Evolutionary conservation across 2,888 invertebrate species (phyloP), one percentile per base, ranked within the genome.

Genomic region (Eugnorisma glareosa): DNA sequence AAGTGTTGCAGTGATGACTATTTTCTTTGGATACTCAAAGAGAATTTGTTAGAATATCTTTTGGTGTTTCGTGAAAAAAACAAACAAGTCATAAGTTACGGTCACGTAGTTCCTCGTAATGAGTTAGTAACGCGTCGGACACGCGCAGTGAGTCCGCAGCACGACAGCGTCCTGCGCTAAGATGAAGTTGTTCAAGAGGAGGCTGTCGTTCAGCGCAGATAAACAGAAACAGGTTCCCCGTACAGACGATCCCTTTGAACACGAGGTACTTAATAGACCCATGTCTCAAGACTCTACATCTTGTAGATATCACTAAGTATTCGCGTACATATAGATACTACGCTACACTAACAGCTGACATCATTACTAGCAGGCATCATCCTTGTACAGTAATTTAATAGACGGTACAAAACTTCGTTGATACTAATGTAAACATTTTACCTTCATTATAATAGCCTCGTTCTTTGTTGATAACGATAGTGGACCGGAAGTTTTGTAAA

Each of bases 181-280:
- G 93, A 96, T 96, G 96, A 96, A 96, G 94, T 93, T 96, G 93
- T 96, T 96, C 94, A 96, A 95, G 94, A 95, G 96, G 93, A 96
- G 95, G 92, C 93, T 96, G 92, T 96, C 96, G 89, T 95, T 96
- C 93, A 95, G 94, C 90, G 92, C 94, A 92, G 96, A 96, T 94
- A 96, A 96, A 95, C 95, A 95, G 91, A 96, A 96, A 95, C 96
- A 93, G 89, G 94, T 93, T 93, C 91, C 94, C 81, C 93, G 90
- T 86, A 91, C 93, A 86, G 95, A 95, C 89, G 96, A 96, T 92
- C 95, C 96, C 91, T 96, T 96, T 94, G 95, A 95, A 88, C 93
- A 96, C 88, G 96, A 96, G 96, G 96, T 96, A 96, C 91, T 88
- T 90, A 85, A 87, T 83, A 88, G 81, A 82, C 73, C 83, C 82